Evolutionary conservation across 2,888 invertebrate species (phyloP).

Genomic region (Caenorhabditis auriculariae): DNA sequence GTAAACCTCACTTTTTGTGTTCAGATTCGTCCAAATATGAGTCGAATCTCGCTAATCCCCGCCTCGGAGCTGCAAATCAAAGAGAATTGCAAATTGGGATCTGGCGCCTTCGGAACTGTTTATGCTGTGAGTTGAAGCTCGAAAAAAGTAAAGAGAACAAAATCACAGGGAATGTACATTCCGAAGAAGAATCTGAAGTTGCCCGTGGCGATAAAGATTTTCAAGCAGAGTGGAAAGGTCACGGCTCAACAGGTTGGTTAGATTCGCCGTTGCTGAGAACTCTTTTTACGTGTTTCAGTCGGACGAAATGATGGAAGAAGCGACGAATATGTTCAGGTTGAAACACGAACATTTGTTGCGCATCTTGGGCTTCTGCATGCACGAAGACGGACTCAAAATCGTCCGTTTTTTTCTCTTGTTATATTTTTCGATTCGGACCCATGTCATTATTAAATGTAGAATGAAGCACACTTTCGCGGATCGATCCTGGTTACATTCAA

Average conservation of each 20-base stretch:
- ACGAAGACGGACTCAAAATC: constrained; percentile 47
- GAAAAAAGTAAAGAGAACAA: background rate
- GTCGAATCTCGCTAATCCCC: constrained; percentile 48
- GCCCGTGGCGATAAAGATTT: constrained; percentile 27
- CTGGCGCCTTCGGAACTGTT: constrained; percentile 59
- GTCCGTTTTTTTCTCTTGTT: background rate
- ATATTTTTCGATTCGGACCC: background rate
- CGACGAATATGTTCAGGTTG: constrained; percentile 52
- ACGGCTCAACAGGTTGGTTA: background rate
- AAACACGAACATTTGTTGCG: constrained; percentile 54
- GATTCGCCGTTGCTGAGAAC: background rate
- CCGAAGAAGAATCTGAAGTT: constrained; percentile 17
- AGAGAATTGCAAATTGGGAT: constrained; percentile 40
- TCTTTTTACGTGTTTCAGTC: constrained; percentile 4
- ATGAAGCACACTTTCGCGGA: too few species aligned
- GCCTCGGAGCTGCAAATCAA: constrained; percentile 46
- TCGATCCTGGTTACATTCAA: too few species aligned
- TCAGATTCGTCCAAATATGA: constrained; percentile 42
- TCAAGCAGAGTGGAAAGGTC: constrained; percentile 13
- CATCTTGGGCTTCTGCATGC: constrained; percentile 57
- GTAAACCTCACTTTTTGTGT: background rate
- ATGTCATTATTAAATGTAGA: too few species aligned
- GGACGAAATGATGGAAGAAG: constrained; percentile 58
- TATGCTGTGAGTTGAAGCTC: constrained; percentile 38
- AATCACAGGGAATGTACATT: constrained; percentile 15